Evolutionary conservation across 1,140 invertebrate genomes (phyloP).

Genomic region (Drosophila littoralis): DNA sequence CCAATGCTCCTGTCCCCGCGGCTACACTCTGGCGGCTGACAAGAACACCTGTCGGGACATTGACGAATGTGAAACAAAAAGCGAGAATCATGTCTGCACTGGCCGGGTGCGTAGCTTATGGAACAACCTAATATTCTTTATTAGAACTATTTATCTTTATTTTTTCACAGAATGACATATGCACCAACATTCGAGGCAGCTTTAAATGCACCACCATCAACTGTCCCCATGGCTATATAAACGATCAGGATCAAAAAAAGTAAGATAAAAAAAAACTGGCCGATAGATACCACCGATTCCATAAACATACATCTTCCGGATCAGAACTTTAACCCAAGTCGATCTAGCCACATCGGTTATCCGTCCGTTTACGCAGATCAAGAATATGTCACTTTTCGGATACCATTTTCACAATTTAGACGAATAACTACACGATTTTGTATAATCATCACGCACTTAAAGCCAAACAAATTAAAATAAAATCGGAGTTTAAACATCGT

Average conservation of each 20-base stretch:
- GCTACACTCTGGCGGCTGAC: slow-evolving; percentile 90
- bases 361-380: too few species aligned
- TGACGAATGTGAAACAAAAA: slow-evolving; percentile 91
- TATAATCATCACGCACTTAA: too few species aligned
- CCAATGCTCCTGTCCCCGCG: slow-evolving; percentile 93
- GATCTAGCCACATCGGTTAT: too few species aligned
- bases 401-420: too few species aligned
- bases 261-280: slow-evolving; percentile 83
- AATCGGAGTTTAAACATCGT: too few species aligned
- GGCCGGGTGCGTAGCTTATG: slow-evolving; percentile 84
- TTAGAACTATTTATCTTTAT: background rate
- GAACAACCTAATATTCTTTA: background rate
- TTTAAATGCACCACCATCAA: slow-evolving; percentile 93
- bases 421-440: too few species aligned
- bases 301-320: too few species aligned
- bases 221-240: slow-evolving; percentile 93
- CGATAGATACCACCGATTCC: too few species aligned
- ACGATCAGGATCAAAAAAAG: slow-evolving; percentile 90
- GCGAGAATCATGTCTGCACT: slow-evolving; percentile 85
- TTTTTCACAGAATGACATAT: slow-evolving; percentile 87
- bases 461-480: too few species aligned
- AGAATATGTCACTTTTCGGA: too few species aligned
- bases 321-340: too few species aligned
- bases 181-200: slow-evolving; percentile 95
- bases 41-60: slow-evolving; percentile 93